These are phyloP conservation scores for Oligia strigilis DNA, from an alignment of 2,888 invertebrate genomes.

Conservation along the genomic window DNA sequence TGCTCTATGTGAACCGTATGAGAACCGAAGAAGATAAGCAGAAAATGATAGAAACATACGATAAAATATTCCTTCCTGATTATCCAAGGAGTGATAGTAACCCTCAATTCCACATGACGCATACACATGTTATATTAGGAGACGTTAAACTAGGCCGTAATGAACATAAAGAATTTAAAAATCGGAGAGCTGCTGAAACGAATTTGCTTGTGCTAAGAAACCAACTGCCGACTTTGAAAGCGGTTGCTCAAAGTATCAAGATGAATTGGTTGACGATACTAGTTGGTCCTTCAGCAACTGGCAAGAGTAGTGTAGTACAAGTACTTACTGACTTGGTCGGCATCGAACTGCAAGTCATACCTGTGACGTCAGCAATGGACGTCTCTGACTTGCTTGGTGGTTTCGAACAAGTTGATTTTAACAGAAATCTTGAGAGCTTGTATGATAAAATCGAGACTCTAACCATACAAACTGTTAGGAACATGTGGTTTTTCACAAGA, in stretches of 20 bases:
- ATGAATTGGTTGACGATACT: slow-evolving; percentile 98
- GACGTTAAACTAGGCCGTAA: slow-evolving; percentile 90
- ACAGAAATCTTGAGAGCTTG: slow-evolving; percentile 93
- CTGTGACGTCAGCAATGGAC: slow-evolving; percentile 98
- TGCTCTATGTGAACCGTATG: slow-evolving; percentile 97
- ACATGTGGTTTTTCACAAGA: slow-evolving; percentile 79
- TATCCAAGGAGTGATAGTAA: slow-evolving; percentile 88
- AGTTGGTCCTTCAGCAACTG: slow-evolving; percentile 94
- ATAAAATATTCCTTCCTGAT: slow-evolving; percentile 85
- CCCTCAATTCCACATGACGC: slow-evolving; percentile 91
- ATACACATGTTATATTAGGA: slow-evolving; percentile 91
- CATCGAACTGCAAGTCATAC: slow-evolving; percentile 93
- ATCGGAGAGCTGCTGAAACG: slow-evolving; percentile 78
- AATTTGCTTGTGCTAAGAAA: slow-evolving; percentile 86
- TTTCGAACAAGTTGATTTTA: slow-evolving; percentile 97
- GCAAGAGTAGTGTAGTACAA: slow-evolving; percentile 95
- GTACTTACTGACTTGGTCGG: slow-evolving; percentile 94
- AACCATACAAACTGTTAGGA: slow-evolving; percentile 88
- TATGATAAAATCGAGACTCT: slow-evolving; percentile 90
- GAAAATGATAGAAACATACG: slow-evolving; percentile 91
- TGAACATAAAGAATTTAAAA: slow-evolving; percentile 81
- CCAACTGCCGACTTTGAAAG: slow-evolving; percentile 93
- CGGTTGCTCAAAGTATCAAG: slow-evolving; percentile 95
- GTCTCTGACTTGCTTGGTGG: slow-evolving; percentile 98
- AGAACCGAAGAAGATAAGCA: slow-evolving; percentile 94